Evolutionary conservation across 2,888 invertebrate genomes (phyloP), one percentile per base, ranked within the genome.

Genomic region (Ormyrus rosae): DNA sequence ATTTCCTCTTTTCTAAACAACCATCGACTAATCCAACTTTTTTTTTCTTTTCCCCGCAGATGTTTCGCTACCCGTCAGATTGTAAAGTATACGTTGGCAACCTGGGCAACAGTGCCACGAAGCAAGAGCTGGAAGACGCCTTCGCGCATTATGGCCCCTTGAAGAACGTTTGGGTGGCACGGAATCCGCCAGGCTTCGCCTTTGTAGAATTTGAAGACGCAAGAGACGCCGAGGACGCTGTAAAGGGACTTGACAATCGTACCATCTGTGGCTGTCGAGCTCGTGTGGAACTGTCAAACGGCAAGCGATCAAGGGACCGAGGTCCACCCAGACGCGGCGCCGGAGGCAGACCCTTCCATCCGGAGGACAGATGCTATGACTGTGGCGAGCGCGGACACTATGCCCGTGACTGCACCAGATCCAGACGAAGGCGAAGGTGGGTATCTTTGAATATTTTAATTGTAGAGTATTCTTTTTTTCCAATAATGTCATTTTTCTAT

Each of bases 41-140:
- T 63, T 68, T 75, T 73, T 60, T 34, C 34, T 34, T 34, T 34
- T 34, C 34, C 34, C 34, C 34, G 34, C 34, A 91, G 89, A 95
- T 96, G 95, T 95, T 95, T 84, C 93, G 96, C 80, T 95, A 96
- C 89, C 95, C 95, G 84, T 94, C 94, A 77, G 98, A 98, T 91
- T 97, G 97, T 89, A 98, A 98, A 91, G 96, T 98, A 67, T 99
- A 98, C 91, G 97, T 99, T 46, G 99, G 98, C 74, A 98, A 98
- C 92, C 93, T 99, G 88, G 98, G 98, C 67, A 95, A 95, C 88
- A 95, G 94, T 87, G 98, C 98, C 53, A 96, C 97, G 81, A 97
- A 98, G 92, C 96, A 97, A 87, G 98, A 98, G 91, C 92, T 97
- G 78, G 98, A 98, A 92, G 96, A 97, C 90, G 96, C 97, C 13